Conservation (phyloP, 1,140 invertebrate genomes). For the Manduca sexta region DNA sequence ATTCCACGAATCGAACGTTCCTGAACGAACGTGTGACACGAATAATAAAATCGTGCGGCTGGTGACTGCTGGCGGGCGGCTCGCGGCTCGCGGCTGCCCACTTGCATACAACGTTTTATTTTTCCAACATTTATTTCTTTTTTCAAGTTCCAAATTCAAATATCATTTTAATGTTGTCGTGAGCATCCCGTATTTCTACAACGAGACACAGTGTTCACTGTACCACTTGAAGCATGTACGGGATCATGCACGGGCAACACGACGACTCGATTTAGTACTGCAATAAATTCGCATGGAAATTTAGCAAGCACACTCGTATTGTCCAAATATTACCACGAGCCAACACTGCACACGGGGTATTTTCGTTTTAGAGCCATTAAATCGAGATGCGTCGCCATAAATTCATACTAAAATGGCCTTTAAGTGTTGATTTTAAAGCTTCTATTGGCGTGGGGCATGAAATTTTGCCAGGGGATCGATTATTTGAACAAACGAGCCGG, state of each 20-base stretch:
- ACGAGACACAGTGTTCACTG: too few relatives aligned
- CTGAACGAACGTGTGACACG: conserved; percentile 1
- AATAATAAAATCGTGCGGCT: conserved; percentile 5
- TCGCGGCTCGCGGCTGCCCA: too few relatives aligned
- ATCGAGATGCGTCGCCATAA: conserved; percentile 29
- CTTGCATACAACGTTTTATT: too few relatives aligned
- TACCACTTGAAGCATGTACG: too few relatives aligned
- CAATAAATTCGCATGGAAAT: conserved; percentile 39
- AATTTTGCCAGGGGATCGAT: conserved; percentile 45
- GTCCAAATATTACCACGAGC: conserved; percentile 43
- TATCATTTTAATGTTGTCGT: background rate
- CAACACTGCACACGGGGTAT: conserved; percentile 37
- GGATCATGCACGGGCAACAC: background rate
- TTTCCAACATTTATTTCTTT: background rate
- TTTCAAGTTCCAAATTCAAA: conserved; percentile 1
- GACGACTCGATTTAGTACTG: conserved; percentile 26
- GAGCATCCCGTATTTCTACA: background rate
- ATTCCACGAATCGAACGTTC: conserved; percentile 5
- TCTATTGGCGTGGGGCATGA: conserved; percentile 14
- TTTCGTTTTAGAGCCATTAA: conserved; percentile 47
- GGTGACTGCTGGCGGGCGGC: background rate
- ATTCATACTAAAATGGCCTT: conserved; percentile 16
- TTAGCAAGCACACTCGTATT: conserved; percentile 38
- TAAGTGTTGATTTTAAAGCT: conserved; percentile 15
- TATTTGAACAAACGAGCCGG: conserved; percentile 62